phyloP scores from a whole-genome alignment of 2,113 vertebrate genomes.

The Felis catus region DNA sequence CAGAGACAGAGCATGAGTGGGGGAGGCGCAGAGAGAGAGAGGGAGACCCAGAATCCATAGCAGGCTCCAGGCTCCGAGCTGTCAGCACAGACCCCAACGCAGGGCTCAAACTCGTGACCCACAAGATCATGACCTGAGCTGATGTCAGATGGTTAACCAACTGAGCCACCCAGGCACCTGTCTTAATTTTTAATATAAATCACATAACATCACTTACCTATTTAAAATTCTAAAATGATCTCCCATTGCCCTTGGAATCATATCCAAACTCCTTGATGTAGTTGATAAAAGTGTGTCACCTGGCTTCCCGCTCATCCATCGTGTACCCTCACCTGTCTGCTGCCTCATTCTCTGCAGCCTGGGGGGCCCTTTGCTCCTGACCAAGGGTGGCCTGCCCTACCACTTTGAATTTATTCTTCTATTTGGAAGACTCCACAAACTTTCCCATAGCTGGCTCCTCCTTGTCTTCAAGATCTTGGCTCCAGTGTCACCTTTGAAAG shows the following conservation, averaged over 20 bases:
- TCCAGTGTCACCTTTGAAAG: not conserved
- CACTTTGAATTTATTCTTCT: not conserved
- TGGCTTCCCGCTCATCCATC: not conserved
- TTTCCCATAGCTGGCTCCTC: not conserved
- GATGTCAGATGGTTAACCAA: too few species aligned
- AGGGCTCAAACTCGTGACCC: too few species aligned
- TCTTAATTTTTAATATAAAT: not conserved
- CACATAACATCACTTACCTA: not conserved
- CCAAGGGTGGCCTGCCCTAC: not conserved
- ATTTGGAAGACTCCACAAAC: not conserved
- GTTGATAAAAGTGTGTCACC: not conserved
- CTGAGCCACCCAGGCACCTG: too few species aligned
- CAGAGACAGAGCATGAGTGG: too few species aligned
- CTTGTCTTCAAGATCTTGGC: not conserved
- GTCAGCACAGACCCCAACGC: too few species aligned
- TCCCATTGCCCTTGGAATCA: not conserved
- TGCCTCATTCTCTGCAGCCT: not conserved
- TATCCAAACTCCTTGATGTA: not conserved
- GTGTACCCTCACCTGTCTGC: not conserved
- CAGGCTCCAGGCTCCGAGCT: too few species aligned
- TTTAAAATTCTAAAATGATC: not conserved
- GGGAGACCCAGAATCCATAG: too few species aligned
- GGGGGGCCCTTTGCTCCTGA: not conserved
- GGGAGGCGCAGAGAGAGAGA: too few species aligned
- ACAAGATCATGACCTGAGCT: too few species aligned